These are phyloP conservation scores for Muschampia plurimacula DNA, from an alignment of 2,888 invertebrate genomes.

Conservation along the genomic window DNA sequence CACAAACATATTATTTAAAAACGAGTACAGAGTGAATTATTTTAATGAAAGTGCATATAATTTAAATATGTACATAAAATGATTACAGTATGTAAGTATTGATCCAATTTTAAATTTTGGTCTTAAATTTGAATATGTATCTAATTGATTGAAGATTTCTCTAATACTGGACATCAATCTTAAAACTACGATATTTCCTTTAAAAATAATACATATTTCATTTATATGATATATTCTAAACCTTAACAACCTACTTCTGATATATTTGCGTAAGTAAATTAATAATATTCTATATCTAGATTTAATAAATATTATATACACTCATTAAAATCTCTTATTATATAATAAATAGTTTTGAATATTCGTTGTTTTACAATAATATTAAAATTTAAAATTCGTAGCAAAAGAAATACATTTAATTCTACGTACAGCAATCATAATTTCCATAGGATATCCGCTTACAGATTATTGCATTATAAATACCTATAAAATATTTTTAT, in stretches of 20 bases:
- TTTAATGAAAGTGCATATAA: not conserved
- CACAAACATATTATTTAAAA: conserved; percentile 7
- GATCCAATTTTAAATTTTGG: not conserved
- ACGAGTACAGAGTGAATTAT: not conserved
- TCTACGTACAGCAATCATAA: not conserved
- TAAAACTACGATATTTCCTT: not conserved
- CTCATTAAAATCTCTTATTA: not conserved
- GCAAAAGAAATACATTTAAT: conserved; percentile 18
- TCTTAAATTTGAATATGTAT: not conserved
- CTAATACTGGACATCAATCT: conserved; percentile 1
- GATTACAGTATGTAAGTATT: not conserved
- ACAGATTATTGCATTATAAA: not conserved
- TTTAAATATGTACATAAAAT: not conserved
- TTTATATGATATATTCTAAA: too few species aligned
- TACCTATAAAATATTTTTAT: not conserved
- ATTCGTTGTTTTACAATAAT: conserved; percentile 23
- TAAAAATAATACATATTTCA: not conserved
- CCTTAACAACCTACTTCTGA: too few species aligned
- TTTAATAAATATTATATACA: not conserved
- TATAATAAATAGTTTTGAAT: not conserved
- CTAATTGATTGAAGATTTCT: not conserved
- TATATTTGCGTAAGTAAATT: not conserved
- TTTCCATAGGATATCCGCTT: not conserved
- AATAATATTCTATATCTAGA: not conserved
- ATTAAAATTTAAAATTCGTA: conserved; percentile 1